These are phyloP conservation scores for Paramormyrops kingsleyae DNA, from an alignment of 2,113 vertebrate species.

Conservation along the genomic window DNA sequence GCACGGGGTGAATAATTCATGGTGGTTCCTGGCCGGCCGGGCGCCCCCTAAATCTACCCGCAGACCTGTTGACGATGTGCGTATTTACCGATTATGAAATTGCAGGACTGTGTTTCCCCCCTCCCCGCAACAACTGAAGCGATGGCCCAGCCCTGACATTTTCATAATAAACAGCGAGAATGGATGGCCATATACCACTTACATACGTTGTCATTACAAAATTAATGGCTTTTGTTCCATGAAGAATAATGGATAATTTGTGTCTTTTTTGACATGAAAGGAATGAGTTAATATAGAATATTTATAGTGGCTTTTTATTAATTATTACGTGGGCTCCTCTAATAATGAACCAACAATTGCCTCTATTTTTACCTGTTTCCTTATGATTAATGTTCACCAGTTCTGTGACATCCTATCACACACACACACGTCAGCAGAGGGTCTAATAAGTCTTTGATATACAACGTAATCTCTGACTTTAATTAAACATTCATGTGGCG, in stretches of 20 bases:
- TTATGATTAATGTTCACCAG: slow-evolving; percentile 14
- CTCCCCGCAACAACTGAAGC: not conserved
- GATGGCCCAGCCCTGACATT: not conserved
- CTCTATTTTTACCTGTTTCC: slow-evolving; percentile 17
- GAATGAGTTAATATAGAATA: slow-evolving; percentile 12
- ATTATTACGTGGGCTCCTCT: slow-evolving; percentile 8
- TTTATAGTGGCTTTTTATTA: slow-evolving; percentile 10
- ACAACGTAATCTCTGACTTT: slow-evolving; percentile 11
- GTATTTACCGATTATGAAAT: slow-evolving; percentile 10
- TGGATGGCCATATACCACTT: slow-evolving; percentile 1
- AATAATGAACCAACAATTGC: slow-evolving; percentile 18
- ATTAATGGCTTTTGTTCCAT: slow-evolving; percentile 18
- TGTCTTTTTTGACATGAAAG: slow-evolving; percentile 15
- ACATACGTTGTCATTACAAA: not conserved
- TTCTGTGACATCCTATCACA: slow-evolving; percentile 8
- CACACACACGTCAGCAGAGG: not conserved
- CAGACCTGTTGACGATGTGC: slow-evolving; percentile 10
- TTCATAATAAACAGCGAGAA: slow-evolving; percentile 8
- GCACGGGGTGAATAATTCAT: slow-evolving; percentile 22
- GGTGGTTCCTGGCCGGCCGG: not conserved
- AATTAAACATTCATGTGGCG: slow-evolving; percentile 6
- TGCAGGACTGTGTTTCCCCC: not conserved
- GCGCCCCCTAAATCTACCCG: not conserved
- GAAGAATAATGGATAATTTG: slow-evolving; percentile 17
- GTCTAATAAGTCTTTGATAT: slow-evolving; percentile 14